Conservation (phyloP, 2,113 vertebrate species). For the Chlorodrepanis virens region DNA sequence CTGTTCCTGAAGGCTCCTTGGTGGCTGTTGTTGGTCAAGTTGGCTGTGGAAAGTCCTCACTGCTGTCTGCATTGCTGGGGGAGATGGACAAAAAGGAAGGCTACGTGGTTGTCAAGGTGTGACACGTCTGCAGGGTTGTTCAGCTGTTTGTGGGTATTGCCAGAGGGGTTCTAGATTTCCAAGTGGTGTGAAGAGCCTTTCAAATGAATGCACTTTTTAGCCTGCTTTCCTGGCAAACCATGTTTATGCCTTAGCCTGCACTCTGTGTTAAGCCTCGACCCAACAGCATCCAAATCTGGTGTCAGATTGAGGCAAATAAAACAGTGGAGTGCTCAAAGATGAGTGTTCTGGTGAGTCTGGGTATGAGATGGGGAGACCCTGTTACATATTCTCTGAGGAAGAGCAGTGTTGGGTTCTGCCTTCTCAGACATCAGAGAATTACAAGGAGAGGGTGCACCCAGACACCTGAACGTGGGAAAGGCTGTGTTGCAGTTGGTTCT, state of each 20-base stretch:
- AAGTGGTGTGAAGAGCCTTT: neutral
- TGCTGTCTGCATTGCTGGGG: conserved; percentile 90
- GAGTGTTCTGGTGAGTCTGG: neutral
- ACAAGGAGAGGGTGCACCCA: neutral
- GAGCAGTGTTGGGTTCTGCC: neutral
- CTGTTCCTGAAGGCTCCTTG: conserved; percentile 85
- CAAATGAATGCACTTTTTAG: neutral
- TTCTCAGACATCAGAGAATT: neutral
- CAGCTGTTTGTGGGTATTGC: neutral
- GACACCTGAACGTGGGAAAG: neutral
- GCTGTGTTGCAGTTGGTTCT: neutral
- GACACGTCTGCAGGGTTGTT: neutral
- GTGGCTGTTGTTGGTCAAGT: conserved; percentile 94
- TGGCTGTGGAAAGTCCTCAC: conserved; percentile 92
- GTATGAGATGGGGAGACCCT: neutral
- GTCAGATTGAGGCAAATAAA: neutral
- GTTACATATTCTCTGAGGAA: neutral
- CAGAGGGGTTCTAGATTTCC: neutral
- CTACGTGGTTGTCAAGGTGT: conserved; percentile 83
- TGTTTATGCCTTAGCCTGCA: neutral
- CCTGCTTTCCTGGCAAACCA: neutral
- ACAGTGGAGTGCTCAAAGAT: neutral
- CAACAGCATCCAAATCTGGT: neutral
- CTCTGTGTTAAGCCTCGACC: neutral
- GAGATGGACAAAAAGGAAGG: conserved; percentile 95